A percentile compares a stretch with the other conserved stretches of the same genome.
phyloP scores from a whole-genome alignment of 2,113 vertebrate species.

The Atractosteus spatula region DNA sequence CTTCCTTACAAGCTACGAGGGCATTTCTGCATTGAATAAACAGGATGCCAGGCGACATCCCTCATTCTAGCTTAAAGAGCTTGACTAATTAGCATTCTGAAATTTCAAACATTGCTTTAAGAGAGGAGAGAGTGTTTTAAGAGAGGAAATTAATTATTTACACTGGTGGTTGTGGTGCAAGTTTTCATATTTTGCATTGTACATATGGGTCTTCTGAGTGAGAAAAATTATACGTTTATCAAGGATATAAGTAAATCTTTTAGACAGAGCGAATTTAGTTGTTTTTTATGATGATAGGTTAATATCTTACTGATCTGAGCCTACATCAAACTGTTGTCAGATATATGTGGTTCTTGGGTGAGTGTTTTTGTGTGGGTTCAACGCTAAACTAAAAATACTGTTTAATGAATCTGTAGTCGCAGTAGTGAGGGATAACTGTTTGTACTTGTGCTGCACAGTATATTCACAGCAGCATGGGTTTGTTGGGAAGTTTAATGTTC shows the following conservation, averaged over 20 bases:
- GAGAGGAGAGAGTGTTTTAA: conserved; percentile 14
- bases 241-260: conserved; percentile 8
- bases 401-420: no score
- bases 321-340: no score
- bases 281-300: no score
- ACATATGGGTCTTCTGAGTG: conserved; percentile 38
- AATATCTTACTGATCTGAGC: no score
- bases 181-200: conserved; percentile 46
- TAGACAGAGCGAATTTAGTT: no score
- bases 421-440: no score
- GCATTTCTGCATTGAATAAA: conserved; percentile 41
- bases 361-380: conserved; percentile 1
- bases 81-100: conserved; percentile 34
- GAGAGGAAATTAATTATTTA: conserved; percentile 46
- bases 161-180: conserved; percentile 41
- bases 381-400: conserved; percentile 28
- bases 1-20: not conserved
- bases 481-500: no score
- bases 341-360: no score
- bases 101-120: conserved; percentile 27
- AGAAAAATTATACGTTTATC: conserved; percentile 47
- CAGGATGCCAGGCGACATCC: conserved; percentile 43
- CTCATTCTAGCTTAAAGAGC: conserved; percentile 30
- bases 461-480: no score
- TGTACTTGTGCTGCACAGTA: no score